A percentile compares a stretch with the other conserved stretches of the same genome.
Evolutionary conservation across 1,140 invertebrate species (phyloP).

Genomic region (Cherax quadricarinatus): DNA sequence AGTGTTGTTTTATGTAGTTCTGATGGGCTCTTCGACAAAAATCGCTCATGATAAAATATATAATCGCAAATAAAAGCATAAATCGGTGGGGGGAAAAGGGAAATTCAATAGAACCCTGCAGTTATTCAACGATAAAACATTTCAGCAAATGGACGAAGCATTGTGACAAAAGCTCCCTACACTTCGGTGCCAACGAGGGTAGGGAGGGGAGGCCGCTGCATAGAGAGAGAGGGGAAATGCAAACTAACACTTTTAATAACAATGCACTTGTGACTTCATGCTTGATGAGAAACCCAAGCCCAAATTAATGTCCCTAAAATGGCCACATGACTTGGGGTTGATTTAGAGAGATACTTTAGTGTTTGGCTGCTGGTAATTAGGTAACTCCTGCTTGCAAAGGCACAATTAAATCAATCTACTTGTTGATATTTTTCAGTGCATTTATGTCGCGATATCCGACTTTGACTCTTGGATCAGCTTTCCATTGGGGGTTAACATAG

Average conservation of each 20-base stretch:
- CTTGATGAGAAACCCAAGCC: conserved; percentile 59
- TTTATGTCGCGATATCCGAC: conserved; percentile 54
- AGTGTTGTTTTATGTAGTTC: conserved; percentile 39
- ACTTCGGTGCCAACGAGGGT: conserved; percentile 36
- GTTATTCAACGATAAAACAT: conserved; percentile 63
- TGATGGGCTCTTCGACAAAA: conserved; percentile 53
- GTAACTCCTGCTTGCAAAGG: conserved; percentile 43
- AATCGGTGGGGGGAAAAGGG: conserved; percentile 57
- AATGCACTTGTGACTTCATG: conserved; percentile 69
- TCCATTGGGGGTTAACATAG: conserved; percentile 63
- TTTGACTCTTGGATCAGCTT: conserved; percentile 63
- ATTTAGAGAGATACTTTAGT: neutral
- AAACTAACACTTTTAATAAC: conserved; percentile 71
- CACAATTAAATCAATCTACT: conserved; percentile 70
- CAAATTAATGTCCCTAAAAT: conserved; percentile 35
- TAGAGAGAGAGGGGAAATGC: conserved; percentile 69
- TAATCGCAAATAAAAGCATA: conserved; percentile 66
- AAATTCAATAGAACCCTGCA: conserved; percentile 51
- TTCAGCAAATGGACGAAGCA: conserved; percentile 63
- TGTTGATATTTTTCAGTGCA: conserved; percentile 70
- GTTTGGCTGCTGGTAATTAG: conserved; percentile 17
- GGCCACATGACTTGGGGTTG: neutral
- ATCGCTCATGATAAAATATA: conserved; percentile 49
- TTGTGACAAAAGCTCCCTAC: conserved; percentile 59
- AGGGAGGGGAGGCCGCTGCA: conserved; percentile 53